Base-by-base conservation (phyloP, 2,888 invertebrate species). In the Chrysodeixis includens region DNA sequence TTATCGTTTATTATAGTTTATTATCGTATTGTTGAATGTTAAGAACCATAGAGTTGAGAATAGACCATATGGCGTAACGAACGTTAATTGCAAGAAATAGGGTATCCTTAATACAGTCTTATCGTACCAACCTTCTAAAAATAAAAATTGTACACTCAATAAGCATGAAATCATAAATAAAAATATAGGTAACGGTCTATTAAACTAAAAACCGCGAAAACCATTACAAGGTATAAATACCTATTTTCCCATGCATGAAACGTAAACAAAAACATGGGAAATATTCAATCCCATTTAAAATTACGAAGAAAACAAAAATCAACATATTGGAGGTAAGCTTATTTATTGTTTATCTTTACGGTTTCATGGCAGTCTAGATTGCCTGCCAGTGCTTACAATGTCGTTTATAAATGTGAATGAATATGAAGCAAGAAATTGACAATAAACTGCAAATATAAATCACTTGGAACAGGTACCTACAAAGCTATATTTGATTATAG, bases 311-410 rank as follows among this genome's bases (percentile, higher is more conserved):
- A 77, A 65, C 40, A 35, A 4, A 76, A 64, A 51, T 76, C 76
- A 16, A 79, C 66, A 2, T 73, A 76, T 59, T 79, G 77, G 69
- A 69, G 69, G 77, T 69, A 56, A 62, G 22, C 16, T 22, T 1
- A 40, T 14, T 22, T n/a, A 1, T 59, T 16, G 6, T 7, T 51
- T 40, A 26, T 52, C 54, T 52, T 71, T 46, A n/a, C 55, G 52
- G 60, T 35, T 72, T n/a, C 62, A 46, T n/a, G 49, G 69, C 63
- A 16, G 30, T 58, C 69, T 74, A 18, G 74, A 74, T 74, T 46
- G 56, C 16, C 9, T 59, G 16, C 10, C 46, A 49, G 46, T 65
- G 0, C 12, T 7, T 30, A 51, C 74, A 74, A 77, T 77, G 74
- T 64, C 78, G 57, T 44, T 69, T 20, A 74, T 57, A 14, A 62